Base-by-base conservation (phyloP, 2,888 invertebrate genomes). In the Candidula unifasciata region DNA sequence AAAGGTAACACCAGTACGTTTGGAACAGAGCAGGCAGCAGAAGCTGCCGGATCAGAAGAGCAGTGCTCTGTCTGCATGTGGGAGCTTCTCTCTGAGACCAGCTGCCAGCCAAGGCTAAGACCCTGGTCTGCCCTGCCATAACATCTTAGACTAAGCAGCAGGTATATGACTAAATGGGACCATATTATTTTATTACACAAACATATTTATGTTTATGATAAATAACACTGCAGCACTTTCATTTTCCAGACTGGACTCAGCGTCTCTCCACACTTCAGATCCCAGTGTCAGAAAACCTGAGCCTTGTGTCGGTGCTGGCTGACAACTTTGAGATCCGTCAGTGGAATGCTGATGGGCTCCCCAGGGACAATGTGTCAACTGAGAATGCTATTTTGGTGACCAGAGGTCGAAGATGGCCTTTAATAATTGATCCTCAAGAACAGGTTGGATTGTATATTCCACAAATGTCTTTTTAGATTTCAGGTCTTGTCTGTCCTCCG, bases 181-280 rank as follows among this genome's bases (percentile, higher is more conserved):
- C n/a, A n/a, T n/a, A n/a, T n/a, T n/a, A n/a, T n/a, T n/a, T n/a
- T n/a, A n/a, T n/a, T n/a, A n/a, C n/a, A n/a, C n/a, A n/a, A n/a
- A n/a, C n/a, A n/a, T n/a, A n/a, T n/a, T n/a, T n/a, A 44, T 44
- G 6, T 44, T 44, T 13, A 44, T 44, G 0, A 13, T 44, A 44
- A 44, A 44, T 44, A 44, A 44, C 13, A 13, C 44, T 10, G 8
- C 13, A 10, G 44, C 13, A 6, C 33, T 77, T 18, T 78, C 33
- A 16, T 21, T 66, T 68, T n/a, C 85, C 92, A 0, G 92, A 94
- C 81, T 98, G 98, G 98, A 95, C 96, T 16, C 87, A 91, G 0
- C 95, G 95, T 85, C 97, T 97, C 90, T 93, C 94, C 8, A 94
- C 95, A 33, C 94, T 96, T 3, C 94, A 95, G 71, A 96, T 98